Conservation (phyloP, 1,140 invertebrate genomes). For the Zaprionus ghesquierei region DNA sequence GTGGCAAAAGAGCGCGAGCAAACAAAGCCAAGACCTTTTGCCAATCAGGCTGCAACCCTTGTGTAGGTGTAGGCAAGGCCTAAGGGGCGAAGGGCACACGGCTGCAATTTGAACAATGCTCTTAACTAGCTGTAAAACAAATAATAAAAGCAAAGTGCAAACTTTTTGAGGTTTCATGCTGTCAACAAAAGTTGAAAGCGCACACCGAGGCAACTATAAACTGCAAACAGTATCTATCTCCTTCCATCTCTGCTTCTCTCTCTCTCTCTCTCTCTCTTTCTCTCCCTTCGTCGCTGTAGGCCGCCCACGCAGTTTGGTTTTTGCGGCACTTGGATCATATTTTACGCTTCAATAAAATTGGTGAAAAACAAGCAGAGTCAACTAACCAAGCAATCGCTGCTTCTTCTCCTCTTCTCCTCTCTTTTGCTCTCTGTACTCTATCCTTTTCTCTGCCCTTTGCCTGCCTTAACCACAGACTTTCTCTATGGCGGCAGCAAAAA, state of each 20-base stretch:
- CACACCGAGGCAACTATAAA: conserved; percentile 5
- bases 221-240: conserved; percentile 1
- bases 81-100: conserved; percentile 8
- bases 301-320: conserved; percentile 32
- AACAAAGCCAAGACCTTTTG: conserved; percentile 41
- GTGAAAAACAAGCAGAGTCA: conserved; percentile 44
- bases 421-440: background rate
- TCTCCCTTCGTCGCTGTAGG: conserved; percentile 11
- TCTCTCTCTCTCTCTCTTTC: background rate
- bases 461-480: background rate
- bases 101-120: conserved; percentile 64
- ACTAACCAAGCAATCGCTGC: conserved; percentile 29
- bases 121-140: conserved; percentile 78
- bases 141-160: conserved; percentile 73
- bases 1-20: conserved; percentile 36
- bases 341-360: conserved; percentile 78
- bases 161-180: conserved; percentile 77
- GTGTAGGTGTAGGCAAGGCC: background rate
- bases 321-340: conserved; percentile 62
- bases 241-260: background rate
- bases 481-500: conserved; percentile 41
- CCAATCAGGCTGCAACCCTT: conserved; percentile 4
- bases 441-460: background rate
- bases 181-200: conserved; percentile 71
- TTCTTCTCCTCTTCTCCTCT: background rate